phyloP scores from a whole-genome alignment of 2,888 invertebrate species.

The Beris morrisii region DNA sequence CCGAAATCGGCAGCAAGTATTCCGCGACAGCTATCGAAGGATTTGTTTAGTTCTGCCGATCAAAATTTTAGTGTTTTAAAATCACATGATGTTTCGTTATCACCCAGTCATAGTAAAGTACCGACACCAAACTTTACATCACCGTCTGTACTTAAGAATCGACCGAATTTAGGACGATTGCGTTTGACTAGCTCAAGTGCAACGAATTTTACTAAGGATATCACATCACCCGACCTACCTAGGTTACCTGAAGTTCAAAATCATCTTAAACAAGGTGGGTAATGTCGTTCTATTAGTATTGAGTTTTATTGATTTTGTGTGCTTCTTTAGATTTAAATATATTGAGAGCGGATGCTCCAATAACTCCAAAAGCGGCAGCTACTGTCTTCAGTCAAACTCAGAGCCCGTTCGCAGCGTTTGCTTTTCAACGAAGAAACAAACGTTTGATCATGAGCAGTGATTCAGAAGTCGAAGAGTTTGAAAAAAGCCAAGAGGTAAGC shows the following conservation, averaged over 20 bases:
- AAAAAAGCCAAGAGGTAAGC: slow-evolving; percentile 20
- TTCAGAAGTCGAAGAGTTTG: slow-evolving; percentile 18
- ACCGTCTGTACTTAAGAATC: slow-evolving; percentile 16
- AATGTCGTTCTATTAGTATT: too few species aligned
- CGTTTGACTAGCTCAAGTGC: not conserved
- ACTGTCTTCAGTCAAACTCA: not conserved
- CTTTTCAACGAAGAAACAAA: slow-evolving; percentile 4
- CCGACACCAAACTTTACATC: slow-evolving; percentile 3
- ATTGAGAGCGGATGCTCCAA: too few species aligned
- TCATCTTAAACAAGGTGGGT: too few species aligned
- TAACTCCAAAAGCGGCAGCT: too few species aligned
- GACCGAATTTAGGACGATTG: slow-evolving; percentile 11
- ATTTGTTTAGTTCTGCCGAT: slow-evolving; percentile 30
- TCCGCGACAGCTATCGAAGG: slow-evolving; percentile 11
- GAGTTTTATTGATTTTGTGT: not conserved
- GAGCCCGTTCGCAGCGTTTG: slow-evolving; percentile 7
- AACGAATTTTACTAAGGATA: too few species aligned
- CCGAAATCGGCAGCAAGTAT: slow-evolving; percentile 10
- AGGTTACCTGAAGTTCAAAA: too few species aligned
- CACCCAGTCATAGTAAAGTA: not conserved
- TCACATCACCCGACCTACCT: too few species aligned
- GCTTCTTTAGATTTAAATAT: too few species aligned
- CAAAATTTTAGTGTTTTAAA: slow-evolving; percentile 7
- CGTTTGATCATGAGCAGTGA: slow-evolving; percentile 22
- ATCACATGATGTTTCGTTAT: not conserved